Base-by-base conservation (phyloP, 2,888 invertebrate genomes). In the Rhagophthalmus giganteus region DNA sequence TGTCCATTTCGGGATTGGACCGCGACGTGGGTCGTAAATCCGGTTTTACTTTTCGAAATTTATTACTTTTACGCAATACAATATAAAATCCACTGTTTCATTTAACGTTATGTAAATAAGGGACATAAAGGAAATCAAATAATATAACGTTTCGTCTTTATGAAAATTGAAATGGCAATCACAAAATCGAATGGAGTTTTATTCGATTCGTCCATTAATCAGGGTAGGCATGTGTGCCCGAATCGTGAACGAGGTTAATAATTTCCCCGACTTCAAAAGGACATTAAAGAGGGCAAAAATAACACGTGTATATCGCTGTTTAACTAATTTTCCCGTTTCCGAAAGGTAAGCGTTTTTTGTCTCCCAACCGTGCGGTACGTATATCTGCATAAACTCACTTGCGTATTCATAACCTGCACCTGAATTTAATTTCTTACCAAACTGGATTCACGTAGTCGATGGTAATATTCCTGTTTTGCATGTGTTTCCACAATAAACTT, bases 391-490 rank as follows among this genome's bases (percentile, higher is more conserved):
- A 44, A 42, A 44, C 50, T 38, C 33, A 15, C 39, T 51, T 45
- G 24, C 28, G 44, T 51, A 39, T 51, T 49, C 49, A 49, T 49
- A 42, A 49, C 49, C 49, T 41, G 47, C 41, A 49, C 35, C 41
- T 42, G 39, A 40, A 51, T 51, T 51, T 37, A 40, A 44, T 45
- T 45, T 46, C 31, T 41, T 46, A 39, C 15, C 40, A 39, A 44
- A 46, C 40, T 33, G 44, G 16, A 13, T 44, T 49, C 48, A 16
- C 44, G 42, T 50, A 50, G 37, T 45, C 28, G 45, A 40, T 39
- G 51, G 26, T 45, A 45, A 51, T 51, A 51, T 51, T 45, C 51
- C 39, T 42, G 35, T 51, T 40, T 51, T 51, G 51, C 51, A 51
- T 51, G 51, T 51, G 39, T 51, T 45, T 40, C 45, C 33, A 51